A percentile compares a stretch with the other conserved stretches of the same genome.
phyloP scores from a whole-genome alignment of 2,113 vertebrate species.

The Gambusia affinis region DNA sequence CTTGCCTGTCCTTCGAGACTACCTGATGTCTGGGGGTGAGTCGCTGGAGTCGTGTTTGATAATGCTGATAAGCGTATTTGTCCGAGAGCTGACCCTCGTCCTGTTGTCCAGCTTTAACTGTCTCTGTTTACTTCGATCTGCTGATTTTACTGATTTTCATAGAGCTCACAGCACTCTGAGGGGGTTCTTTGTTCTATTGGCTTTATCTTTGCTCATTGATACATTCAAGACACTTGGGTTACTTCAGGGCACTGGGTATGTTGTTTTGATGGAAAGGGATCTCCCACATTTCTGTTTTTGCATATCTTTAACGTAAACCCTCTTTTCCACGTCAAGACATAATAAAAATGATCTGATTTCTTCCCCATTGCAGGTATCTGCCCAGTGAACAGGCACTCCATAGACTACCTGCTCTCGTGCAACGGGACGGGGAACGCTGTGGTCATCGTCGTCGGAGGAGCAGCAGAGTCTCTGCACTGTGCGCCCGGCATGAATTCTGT shows the following conservation, averaged over 20 bases:
- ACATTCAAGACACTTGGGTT: neutral
- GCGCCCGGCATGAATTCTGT: constrained; percentile 87
- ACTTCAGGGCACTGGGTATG: neutral
- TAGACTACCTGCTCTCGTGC: constrained; percentile 91
- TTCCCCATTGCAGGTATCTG: constrained; percentile 85
- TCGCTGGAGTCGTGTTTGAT: constrained; percentile 14
- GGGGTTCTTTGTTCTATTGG: constrained; percentile 27
- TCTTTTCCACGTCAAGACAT: neutral
- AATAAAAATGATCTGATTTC: neutral
- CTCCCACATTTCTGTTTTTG: neutral
- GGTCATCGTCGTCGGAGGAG: constrained; percentile 92
- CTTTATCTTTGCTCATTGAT: neutral
- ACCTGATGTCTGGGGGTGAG: constrained; percentile 97
- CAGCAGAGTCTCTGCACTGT: constrained; percentile 92
- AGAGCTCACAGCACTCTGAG: constrained; percentile 19
- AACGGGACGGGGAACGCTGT: constrained; percentile 93
- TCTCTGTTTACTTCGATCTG: constrained; percentile 49
- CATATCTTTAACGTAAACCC: neutral
- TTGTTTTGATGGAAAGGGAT: neutral
- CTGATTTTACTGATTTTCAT: constrained; percentile 43
- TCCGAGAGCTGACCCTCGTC: constrained; percentile 64
- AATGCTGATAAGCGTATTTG: constrained; percentile 17
- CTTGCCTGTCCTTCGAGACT: constrained; percentile 91
- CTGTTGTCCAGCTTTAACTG: constrained; percentile 39
- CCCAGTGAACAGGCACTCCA: constrained; percentile 93